Conservation (phyloP, 2,797 vertebrate genomes). For the Austrolebias charrua region DNA sequence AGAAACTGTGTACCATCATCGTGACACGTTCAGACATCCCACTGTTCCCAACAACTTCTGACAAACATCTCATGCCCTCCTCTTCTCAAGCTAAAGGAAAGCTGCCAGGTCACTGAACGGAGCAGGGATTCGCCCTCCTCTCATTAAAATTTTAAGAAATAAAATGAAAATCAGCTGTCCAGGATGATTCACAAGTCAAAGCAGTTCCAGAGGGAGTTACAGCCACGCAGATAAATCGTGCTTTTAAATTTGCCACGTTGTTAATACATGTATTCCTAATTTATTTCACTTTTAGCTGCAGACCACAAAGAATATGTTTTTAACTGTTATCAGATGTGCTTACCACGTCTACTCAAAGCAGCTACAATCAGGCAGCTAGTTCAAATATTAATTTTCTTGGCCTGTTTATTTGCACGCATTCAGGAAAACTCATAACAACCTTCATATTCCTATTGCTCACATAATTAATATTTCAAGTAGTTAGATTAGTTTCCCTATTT, state of each 20-base stretch:
- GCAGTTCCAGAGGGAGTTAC: slow-evolving; percentile 14
- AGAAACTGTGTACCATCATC: slow-evolving; percentile 40
- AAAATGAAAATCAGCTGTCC: slow-evolving; percentile 19
- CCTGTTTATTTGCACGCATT: not conserved
- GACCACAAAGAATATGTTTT: not conserved
- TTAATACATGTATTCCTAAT: slow-evolving; percentile 35
- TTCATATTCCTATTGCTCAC: slow-evolving; percentile 4
- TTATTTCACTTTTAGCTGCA: slow-evolving; percentile 47
- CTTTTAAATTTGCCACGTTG: slow-evolving; percentile 40
- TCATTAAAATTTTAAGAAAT: slow-evolving; percentile 3
- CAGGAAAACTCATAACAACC: no score
- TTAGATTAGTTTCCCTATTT: slow-evolving; percentile 8
- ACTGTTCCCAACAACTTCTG: slow-evolving; percentile 14
- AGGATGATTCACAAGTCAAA: slow-evolving; percentile 26
- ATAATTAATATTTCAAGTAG: slow-evolving; percentile 18
- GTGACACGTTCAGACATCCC: slow-evolving; percentile 25
- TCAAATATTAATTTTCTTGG: slow-evolving; percentile 13
- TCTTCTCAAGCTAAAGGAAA: slow-evolving; percentile 28
- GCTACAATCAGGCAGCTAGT: not conserved
- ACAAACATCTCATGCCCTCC: slow-evolving; percentile 29
- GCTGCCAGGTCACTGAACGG: slow-evolving; percentile 25
- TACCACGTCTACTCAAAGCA: slow-evolving; percentile 40
- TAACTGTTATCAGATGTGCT: slow-evolving; percentile 21
- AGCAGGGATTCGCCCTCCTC: slow-evolving; percentile 28
- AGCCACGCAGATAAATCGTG: slow-evolving; percentile 20